These are phyloP conservation scores for human (Homo sapiens) DNA, from an alignment of 2,113 vertebrate species.

Conservation along the genomic window GRCh38 chr2:132599001-132599500, in stretches of 20 bases:
- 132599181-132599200: not conserved
- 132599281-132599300: not conserved
- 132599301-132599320: not conserved
- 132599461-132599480: not conserved
- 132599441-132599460: not conserved
- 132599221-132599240: not conserved
- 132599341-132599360: not conserved
- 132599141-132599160: not conserved
- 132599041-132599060: not conserved
- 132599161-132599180: not conserved
- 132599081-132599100: not conserved
- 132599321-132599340: not conserved
- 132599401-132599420: not conserved
- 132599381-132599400: not conserved
- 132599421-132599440: not conserved
- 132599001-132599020: not conserved
- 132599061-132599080: accelerated
- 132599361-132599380: not conserved
- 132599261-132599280: not conserved
- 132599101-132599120: not conserved
- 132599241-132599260: constrained; percentile 3
- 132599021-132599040: not conserved
- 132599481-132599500: not conserved
- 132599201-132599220: not conserved
- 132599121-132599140: not conserved